Base-by-base conservation (phyloP, 2,113 vertebrate genomes). In the Corythoichthys haematopterus region DNA sequence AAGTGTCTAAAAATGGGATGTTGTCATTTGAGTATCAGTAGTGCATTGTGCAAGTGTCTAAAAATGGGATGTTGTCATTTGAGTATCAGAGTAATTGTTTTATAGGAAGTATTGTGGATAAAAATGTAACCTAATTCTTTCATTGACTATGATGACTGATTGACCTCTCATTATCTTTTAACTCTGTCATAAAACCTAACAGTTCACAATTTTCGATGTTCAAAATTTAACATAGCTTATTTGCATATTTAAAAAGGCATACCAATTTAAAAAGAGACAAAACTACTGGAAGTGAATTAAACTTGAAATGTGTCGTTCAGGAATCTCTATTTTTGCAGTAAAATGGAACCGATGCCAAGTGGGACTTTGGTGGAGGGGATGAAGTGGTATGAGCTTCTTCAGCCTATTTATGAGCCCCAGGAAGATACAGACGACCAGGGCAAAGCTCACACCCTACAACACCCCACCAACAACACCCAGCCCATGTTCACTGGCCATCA, bases 341-440 rank as follows among this genome's bases (percentile, higher is more conserved):
- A 28, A 43, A 62, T 62, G 59, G 38, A 62, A 28, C 40, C 40
- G 10, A 12, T 33, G 38, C 16, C 38, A n/a, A 62, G 10, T 2
- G 59, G n/a, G 6, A 40, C 38, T 6, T 40, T 5, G 40, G 43
- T 13, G 10, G 20, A 46, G 11, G 60, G 46, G 11, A 28, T 62
- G 16, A 62, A 62, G 43, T 62, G 60, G 60, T 46, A 46, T 10
- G 60, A 62, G n/a, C 43, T 62, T n/a, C 43, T 62, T 11, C 45
- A 10, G 16, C 60, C 60, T 7, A 40, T 62, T 20, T 45, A 28
- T 6, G 60, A 62, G 20, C 38, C 43, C 12, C 20, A 46, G 20
- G 60, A 46, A 11, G 60, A 40, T 20, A 28, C 14, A 2, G 20
- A 10, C 11, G 7, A 46, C 43, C 43, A 33, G 20, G 9, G 20